Conservation (phyloP, 2,797 vertebrate genomes). For the Clarias platycephalus region DNA sequence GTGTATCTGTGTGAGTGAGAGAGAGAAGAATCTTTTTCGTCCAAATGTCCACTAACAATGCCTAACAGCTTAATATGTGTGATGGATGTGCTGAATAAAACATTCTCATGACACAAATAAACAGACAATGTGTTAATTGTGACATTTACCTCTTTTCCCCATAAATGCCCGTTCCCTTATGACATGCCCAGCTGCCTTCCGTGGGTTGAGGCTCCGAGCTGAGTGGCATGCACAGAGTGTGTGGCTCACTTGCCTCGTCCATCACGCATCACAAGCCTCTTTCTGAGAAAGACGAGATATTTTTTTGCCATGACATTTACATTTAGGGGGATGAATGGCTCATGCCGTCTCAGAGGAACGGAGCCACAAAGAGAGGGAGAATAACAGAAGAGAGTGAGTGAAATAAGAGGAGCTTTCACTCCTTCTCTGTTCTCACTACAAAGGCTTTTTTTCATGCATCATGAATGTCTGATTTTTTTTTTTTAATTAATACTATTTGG, state of each 20-base stretch:
- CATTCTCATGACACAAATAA: conserved; percentile 86
- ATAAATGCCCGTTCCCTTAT: conserved; percentile 81
- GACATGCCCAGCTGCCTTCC: conserved; percentile 62
- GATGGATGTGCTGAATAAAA: conserved; percentile 90
- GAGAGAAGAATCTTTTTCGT: neutral
- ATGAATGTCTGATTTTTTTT: conserved; percentile 34
- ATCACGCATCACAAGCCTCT: conserved; percentile 48
- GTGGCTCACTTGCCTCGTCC: conserved; percentile 2
- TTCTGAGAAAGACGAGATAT: conserved; percentile 73
- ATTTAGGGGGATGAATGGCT: conserved; percentile 86
- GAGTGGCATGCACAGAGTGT: neutral
- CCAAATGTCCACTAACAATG: conserved; percentile 45
- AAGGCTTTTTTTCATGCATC: conserved; percentile 11
- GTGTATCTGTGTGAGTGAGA: neutral
- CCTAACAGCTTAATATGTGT: conserved; percentile 64
- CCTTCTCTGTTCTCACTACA: conserved; percentile 30
- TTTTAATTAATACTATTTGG: neutral
- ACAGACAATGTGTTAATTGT: conserved; percentile 82
- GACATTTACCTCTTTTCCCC: conserved; percentile 84
- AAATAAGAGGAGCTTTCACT: conserved; percentile 85
- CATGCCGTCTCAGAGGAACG: conserved; percentile 87
- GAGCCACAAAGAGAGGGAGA: conserved; percentile 80
- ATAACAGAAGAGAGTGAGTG: conserved; percentile 58
- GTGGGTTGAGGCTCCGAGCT: conserved; percentile 22
- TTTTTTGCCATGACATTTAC: conserved; percentile 88